Percentiles rank a stretch among this genome's conserved stretches.
These are phyloP conservation scores for Cecidostiba fungosa DNA, from an alignment of 2,888 invertebrate species.

Conservation along the genomic window DNA sequence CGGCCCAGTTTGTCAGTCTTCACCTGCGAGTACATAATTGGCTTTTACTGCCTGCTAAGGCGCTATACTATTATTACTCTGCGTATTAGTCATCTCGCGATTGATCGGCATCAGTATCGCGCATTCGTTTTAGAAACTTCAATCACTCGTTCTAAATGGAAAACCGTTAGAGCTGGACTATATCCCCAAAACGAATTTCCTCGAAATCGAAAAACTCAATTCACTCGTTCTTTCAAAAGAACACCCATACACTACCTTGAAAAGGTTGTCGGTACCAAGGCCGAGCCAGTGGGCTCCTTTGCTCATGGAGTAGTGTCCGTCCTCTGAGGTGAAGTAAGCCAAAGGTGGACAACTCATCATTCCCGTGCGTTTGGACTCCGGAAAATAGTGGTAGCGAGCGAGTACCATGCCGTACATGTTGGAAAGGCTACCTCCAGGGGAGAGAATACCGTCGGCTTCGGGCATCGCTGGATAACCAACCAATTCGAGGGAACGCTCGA, in stretches of 20 bases:
- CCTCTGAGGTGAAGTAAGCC: conserved; percentile 89
- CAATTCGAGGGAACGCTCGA: conserved; percentile 83
- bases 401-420: conserved; percentile 90
- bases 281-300: conserved; percentile 93
- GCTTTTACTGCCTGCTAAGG: neutral
- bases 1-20: conserved; percentile 86
- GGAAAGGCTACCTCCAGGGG: conserved; percentile 90
- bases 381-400: conserved; percentile 86
- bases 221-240: neutral
- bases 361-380: conserved; percentile 87
- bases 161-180: too few species aligned
- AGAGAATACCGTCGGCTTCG: conserved; percentile 88
- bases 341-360: conserved; percentile 84
- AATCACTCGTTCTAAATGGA: too few species aligned
- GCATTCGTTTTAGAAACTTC: too few species aligned
- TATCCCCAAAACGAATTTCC: too few species aligned
- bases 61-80: too few species aligned
- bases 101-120: neutral
- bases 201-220: neutral
- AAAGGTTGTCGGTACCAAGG: conserved; percentile 88
- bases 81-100: neutral
- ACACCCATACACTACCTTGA: conserved; percentile 67
- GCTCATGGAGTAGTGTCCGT: conserved; percentile 91
- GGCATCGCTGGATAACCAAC: conserved; percentile 82
- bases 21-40: conserved; percentile 78